A percentile compares a stretch with the other conserved stretches of the same genome.
These are phyloP conservation scores for Marmota flaviventris DNA, from an alignment of 2,113 vertebrate species.

Conservation along the genomic window DNA sequence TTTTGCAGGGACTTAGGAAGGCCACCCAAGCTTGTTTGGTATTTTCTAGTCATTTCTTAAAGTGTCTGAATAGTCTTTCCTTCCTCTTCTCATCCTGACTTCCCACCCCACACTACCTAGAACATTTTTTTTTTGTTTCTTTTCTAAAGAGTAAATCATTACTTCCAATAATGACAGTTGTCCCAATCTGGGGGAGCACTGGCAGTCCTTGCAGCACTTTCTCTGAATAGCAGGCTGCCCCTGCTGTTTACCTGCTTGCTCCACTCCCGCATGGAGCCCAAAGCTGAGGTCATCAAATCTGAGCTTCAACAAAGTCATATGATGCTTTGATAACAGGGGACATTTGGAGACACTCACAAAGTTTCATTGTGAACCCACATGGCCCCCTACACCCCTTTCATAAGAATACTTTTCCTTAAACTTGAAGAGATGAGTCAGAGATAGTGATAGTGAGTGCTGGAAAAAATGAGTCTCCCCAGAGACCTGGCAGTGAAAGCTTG, in stretches of 20 bases:
- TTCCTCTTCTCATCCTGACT: background rate
- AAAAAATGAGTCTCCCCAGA: slow-evolving; percentile 83
- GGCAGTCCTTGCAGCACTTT: background rate
- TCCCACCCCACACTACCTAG: background rate
- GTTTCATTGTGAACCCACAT: slow-evolving; percentile 78
- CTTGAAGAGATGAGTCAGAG: slow-evolving; percentile 87
- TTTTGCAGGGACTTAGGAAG: slow-evolving; percentile 35
- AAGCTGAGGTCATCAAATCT: slow-evolving; percentile 40
- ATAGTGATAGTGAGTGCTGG: slow-evolving; percentile 84
- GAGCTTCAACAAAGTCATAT: slow-evolving; percentile 45
- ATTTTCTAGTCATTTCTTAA: slow-evolving; percentile 44
- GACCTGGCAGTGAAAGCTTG: slow-evolving; percentile 84
- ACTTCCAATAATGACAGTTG: background rate
- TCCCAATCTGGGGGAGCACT: background rate
- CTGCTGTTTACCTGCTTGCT: background rate
- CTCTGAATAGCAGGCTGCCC: background rate
- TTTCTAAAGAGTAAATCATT: slow-evolving; percentile 29
- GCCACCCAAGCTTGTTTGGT: slow-evolving; percentile 53
- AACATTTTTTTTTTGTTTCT: slow-evolving; percentile 5
- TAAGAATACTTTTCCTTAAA: slow-evolving; percentile 68
- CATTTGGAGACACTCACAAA: slow-evolving; percentile 81
- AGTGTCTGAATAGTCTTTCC: background rate
- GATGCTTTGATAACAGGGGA: slow-evolving; percentile 49
- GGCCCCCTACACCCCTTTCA: slow-evolving; percentile 12
- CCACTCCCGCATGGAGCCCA: background rate